These are phyloP conservation scores for Ptychochromis oligacanthus DNA, from an alignment of 2,113 vertebrate genomes.

Conservation along the genomic window DNA sequence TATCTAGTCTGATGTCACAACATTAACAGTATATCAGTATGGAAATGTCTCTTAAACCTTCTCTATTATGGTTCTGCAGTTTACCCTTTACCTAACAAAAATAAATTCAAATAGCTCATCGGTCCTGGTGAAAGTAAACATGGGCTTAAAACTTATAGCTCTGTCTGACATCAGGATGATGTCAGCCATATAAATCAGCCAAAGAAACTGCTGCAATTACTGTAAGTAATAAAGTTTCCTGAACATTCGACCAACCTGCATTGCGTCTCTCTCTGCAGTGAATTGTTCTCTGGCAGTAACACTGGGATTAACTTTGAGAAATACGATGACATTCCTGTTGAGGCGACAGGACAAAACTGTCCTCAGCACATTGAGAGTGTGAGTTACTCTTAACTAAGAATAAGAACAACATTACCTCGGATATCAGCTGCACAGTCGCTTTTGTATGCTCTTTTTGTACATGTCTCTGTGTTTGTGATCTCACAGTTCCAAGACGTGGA, in stretches of 20 bases:
- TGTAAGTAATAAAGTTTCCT: not conserved
- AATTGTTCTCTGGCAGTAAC: constrained; percentile 94
- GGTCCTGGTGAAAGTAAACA: not conserved
- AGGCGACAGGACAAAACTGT: constrained; percentile 93
- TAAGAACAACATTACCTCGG: not conserved
- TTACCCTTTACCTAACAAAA: not conserved
- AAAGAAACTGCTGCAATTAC: not conserved
- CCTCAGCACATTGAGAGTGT: constrained; percentile 97
- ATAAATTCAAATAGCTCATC: rapidly evolving
- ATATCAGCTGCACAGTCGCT: not conserved
- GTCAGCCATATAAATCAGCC: not conserved
- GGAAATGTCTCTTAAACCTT: not conserved
- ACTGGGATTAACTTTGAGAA: constrained; percentile 99
- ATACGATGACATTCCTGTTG: constrained; percentile 98
- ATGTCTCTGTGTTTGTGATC: not conserved
- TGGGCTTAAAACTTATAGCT: no score
- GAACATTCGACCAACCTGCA: not conserved
- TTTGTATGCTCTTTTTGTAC: not conserved
- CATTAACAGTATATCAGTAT: not conserved
- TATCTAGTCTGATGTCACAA: not conserved
- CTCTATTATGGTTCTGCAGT: not conserved
- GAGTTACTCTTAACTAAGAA: constrained; percentile 62
- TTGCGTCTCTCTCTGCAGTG: constrained; percentile 73
- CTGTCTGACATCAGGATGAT: not conserved
- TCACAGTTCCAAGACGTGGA: constrained; percentile 93